Conservation (phyloP, 2,113 vertebrate species). For the Oreochromis tanganicae region DNA sequence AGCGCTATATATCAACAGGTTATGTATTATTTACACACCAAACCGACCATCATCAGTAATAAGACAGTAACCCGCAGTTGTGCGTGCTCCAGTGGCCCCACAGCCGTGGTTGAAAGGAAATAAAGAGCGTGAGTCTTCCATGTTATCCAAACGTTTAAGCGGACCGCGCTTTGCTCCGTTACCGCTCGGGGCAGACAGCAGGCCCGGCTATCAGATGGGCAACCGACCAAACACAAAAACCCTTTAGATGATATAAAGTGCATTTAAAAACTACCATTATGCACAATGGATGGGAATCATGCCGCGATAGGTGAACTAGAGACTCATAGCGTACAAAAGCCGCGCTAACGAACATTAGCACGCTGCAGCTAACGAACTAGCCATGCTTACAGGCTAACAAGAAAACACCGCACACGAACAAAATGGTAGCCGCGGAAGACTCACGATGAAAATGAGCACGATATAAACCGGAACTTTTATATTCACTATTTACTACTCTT, state of each 20-base stretch:
- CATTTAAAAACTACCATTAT: not conserved
- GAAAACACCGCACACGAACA: not conserved
- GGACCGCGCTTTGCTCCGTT: conserved; percentile 50
- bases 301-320: rapidly evolving
- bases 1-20: no score
- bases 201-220: not conserved
- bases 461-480: not conserved
- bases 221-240: rapidly evolving
- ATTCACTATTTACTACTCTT: rapidly evolving
- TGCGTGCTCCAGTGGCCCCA: not conserved
- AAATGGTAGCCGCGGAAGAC: not conserved
- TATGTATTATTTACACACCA: not conserved
- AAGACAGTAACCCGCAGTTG: rapidly evolving
- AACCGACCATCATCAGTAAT: not conserved
- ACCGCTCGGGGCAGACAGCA: not conserved
- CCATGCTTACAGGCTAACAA: not conserved
- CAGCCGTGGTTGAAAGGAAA: not conserved
- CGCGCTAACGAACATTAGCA: not conserved
- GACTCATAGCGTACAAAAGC: not conserved
- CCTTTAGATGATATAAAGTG: rapidly evolving
- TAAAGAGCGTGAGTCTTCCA: not conserved
- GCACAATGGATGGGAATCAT: not conserved
- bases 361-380: not conserved
- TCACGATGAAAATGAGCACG: not conserved
- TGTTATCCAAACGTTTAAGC: conserved; percentile 2